Conservation (phyloP, 1,140 invertebrate species). For the Zophobas morio region DNA sequence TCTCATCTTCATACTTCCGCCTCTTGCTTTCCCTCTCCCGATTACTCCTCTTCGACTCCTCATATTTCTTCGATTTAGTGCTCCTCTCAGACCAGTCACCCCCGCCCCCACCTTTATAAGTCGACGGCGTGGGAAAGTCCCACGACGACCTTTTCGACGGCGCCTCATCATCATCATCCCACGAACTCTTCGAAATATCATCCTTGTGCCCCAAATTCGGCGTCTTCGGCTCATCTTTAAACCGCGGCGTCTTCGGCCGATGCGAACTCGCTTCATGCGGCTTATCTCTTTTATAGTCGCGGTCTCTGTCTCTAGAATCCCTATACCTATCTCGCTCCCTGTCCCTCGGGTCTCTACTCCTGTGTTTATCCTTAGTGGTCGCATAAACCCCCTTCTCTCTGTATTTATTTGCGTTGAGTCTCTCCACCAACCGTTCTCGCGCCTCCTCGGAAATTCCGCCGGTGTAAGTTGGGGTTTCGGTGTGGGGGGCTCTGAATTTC, state of each 20-base stretch:
- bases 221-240: slow-evolving; percentile 86
- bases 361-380: slow-evolving; percentile 70
- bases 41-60: slow-evolving; percentile 27
- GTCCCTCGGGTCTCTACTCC: slow-evolving; percentile 56
- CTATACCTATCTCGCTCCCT: not conserved
- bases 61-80: slow-evolving; percentile 54
- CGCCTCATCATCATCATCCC: slow-evolving; percentile 90
- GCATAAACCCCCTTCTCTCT: slow-evolving; percentile 71
- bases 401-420: slow-evolving; percentile 69
- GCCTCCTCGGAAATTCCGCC: slow-evolving; percentile 90
- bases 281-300: slow-evolving; percentile 29
- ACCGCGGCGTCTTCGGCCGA: slow-evolving; percentile 78
- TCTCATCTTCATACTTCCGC: slow-evolving; percentile 77
- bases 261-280: slow-evolving; percentile 68
- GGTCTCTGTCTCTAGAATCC: slow-evolving; percentile 62
- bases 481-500: slow-evolving; percentile 82
- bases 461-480: slow-evolving; percentile 94
- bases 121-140: slow-evolving; percentile 92
- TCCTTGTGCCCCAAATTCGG: slow-evolving; percentile 80
- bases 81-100: slow-evolving; percentile 69
- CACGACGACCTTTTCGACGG: slow-evolving; percentile 83
- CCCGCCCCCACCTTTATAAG: slow-evolving; percentile 68
- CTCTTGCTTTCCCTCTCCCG: slow-evolving; percentile 44
- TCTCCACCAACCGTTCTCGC: slow-evolving; percentile 78
- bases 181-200: slow-evolving; percentile 82